Evolutionary conservation across 2,113 vertebrate species (phyloP), one percentile per base, ranked within the genome.

Genomic region (Phyllopteryx taeniolatus): DNA sequence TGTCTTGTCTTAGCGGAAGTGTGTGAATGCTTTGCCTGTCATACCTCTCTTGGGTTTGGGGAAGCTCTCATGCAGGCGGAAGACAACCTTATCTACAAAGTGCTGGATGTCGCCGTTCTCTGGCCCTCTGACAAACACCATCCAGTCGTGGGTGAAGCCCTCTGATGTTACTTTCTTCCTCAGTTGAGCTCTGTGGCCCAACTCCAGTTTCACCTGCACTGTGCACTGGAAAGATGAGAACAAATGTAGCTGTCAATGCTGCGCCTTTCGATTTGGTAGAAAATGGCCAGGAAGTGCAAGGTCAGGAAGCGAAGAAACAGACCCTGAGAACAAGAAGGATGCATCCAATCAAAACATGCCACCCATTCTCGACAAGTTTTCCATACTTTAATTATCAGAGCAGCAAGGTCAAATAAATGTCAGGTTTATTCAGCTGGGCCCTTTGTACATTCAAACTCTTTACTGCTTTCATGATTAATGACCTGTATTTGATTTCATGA

Each of bases 81-180:
- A 99, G 88, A 99, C 95, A 46, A 99, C 98, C 85, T 91, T 96
- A 76, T 99, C 98, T 91, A 99, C 96, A 79, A 99, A 99, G 88
- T 99, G 98, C 93, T 99, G 97, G 86, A 99, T 99, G 87, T 98
- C 96, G 5, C 94, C 96, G 31, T 95, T 95, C 89, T 99, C 98
- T 0, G 98, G 98, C 65, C 97, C 97, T 0, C 98, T 94, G 47
- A 99, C 98, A 39, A 98, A 99, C 85, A 99, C 98, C 97, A 98
- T 98, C 98, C 98, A 99, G 93, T 99, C 98, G 2, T 99, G 98
- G 67, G 98, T 99, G 86, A 99, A 99, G 12, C 98, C 98, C 60
- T 99, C 98, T 0, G 96, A 95, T 35, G 98, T 99, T 46, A 95
- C 95, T 83, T 99, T 99, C 90, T 99, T 99, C 81, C 96, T 91